Evolutionary conservation across 1,140 invertebrate species (phyloP).

Genomic region (honey bee (Apis mellifera)): Amel_HAv3.1 CM009942.2:10996001-10996500

Average conservation of each 20-base stretch:
- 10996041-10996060: conserved; percentile 58
- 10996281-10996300: conserved; percentile 44
- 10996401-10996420: conserved; percentile 28
- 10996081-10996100: conserved; percentile 46
- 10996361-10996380: conserved; percentile 4
- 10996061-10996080: conserved; percentile 46
- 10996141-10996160: neutral
- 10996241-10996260: neutral
- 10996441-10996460: conserved; percentile 22
- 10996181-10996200: too few relatives aligned
- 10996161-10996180: too few relatives aligned
- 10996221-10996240: too few relatives aligned
- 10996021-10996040: conserved; percentile 53
- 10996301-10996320: conserved; percentile 45
- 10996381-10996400: conserved; percentile 41
- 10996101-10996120: neutral
- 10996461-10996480: conserved; percentile 13
- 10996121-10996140: neutral
- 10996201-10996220: too few relatives aligned
- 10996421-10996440: conserved; percentile 2
- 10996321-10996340: conserved; percentile 38
- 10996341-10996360: conserved; percentile 31
- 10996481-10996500: conserved; percentile 11
- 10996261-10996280: conserved; percentile 2
- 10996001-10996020: neutral